A percentile compares a stretch with the other conserved stretches of the same genome.
Conservation (phyloP, 2,888 invertebrate genomes). For the Mythimna ferrago region DNA sequence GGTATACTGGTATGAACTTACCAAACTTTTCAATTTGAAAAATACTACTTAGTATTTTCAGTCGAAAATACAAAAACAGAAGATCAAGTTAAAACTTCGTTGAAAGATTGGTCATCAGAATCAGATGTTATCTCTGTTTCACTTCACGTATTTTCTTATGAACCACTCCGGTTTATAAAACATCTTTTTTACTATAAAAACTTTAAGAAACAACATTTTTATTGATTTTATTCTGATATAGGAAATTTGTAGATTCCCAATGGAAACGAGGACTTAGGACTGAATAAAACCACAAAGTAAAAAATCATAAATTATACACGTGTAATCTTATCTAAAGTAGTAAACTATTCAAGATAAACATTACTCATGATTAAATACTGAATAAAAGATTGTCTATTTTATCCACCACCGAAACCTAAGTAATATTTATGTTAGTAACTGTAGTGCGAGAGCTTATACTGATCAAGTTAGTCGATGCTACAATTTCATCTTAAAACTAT, state of each 20-base stretch:
- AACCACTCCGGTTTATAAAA: not conserved
- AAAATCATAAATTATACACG: conserved; percentile 80
- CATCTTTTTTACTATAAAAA: not conserved
- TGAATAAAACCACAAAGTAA: conserved; percentile 74
- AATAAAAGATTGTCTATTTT: conserved; percentile 81
- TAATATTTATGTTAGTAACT: conserved; percentile 81
- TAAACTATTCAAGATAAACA: conserved; percentile 83
- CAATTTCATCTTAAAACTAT: conserved; percentile 70
- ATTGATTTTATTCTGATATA: not conserved
- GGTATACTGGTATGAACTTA: conserved; percentile 27
- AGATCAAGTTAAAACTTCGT: not conserved
- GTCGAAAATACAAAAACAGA: not conserved
- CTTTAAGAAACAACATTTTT: not conserved
- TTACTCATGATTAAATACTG: conserved; percentile 83
- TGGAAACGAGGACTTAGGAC: conserved; percentile 9
- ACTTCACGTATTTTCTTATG: not conserved
- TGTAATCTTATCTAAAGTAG: conserved; percentile 75
- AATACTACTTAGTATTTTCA: not conserved
- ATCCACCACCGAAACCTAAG: conserved; percentile 86
- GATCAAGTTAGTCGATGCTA: conserved; percentile 64
- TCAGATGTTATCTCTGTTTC: not conserved
- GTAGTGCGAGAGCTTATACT: conserved; percentile 71
- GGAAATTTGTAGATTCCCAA: not conserved
- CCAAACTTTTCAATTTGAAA: conserved; percentile 20
- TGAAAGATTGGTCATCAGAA: not conserved